Percentiles rank a stretch among this genome's conserved stretches.
Evolutionary conservation across 1,140 invertebrate genomes (phyloP).

Genomic region (Neuroterus valhalla): DNA sequence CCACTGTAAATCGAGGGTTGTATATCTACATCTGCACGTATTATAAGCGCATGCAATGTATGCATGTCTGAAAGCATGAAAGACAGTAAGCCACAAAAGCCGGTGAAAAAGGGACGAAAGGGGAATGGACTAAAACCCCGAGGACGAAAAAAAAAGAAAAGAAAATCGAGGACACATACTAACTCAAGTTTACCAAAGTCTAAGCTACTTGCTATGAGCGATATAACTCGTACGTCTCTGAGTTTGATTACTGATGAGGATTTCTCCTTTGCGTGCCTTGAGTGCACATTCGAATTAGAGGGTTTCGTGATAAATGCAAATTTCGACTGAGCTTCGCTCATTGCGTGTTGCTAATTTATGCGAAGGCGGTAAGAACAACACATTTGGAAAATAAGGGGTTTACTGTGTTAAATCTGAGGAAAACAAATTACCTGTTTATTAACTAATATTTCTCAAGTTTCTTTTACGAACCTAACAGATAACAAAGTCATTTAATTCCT

Average conservation of each 20-base stretch:
- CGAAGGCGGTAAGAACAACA: slow-evolving; percentile 14
- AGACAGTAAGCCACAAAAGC: slow-evolving; percentile 18
- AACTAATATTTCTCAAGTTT: neutral
- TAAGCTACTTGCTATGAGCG: neutral
- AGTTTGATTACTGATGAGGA: slow-evolving; percentile 26
- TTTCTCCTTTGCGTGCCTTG: slow-evolving; percentile 19
- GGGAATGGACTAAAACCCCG: neutral
- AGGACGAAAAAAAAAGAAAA: neutral
- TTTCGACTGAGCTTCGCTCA: slow-evolving; percentile 27
- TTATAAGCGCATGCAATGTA: neutral
- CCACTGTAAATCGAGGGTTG: slow-evolving; percentile 23
- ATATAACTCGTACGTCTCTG: neutral
- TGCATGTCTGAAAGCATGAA: neutral
- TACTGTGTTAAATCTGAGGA: neutral
- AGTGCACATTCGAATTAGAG: slow-evolving; percentile 24
- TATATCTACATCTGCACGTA: neutral
- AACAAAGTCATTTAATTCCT: too few relatives aligned
- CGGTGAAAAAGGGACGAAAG: neutral
- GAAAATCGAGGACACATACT: neutral
- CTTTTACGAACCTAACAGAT: too few relatives aligned
- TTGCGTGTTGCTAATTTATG: slow-evolving; percentile 16
- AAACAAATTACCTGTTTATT: slow-evolving; percentile 1
- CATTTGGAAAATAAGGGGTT: neutral
- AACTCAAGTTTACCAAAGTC: neutral
- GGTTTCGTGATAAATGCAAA: slow-evolving; percentile 30